Percentiles rank a stretch among this genome's conserved stretches.
phyloP scores from a whole-genome alignment of 2,888 invertebrate genomes.

The Drosophila atripex region DNA sequence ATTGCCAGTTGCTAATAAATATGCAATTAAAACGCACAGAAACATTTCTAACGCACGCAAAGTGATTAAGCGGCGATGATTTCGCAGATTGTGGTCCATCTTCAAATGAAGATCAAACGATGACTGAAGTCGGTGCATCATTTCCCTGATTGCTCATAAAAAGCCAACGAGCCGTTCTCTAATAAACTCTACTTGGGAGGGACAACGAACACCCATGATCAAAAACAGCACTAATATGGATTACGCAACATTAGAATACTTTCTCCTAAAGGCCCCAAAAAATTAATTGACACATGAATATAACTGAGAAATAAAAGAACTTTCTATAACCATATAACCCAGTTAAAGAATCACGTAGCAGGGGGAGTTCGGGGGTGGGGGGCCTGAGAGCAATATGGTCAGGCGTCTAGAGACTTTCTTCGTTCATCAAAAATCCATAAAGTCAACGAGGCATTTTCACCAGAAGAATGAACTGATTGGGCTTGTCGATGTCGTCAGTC shows the following conservation, averaged over 20 bases:
- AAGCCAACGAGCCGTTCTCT: conserved; percentile 32
- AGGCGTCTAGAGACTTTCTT: conserved; percentile 64
- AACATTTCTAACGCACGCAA: conserved; percentile 53
- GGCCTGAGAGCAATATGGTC: conserved; percentile 50
- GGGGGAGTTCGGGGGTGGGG: neutral
- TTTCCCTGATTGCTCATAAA: conserved; percentile 45
- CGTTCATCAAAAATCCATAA: conserved; percentile 71
- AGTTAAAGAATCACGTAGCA: conserved; percentile 53
- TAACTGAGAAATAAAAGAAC: conserved; percentile 47
- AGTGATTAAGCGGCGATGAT: conserved; percentile 48
- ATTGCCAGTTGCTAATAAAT: conserved; percentile 70
- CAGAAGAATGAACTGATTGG: conserved; percentile 52
- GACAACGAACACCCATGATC: conserved; percentile 21
- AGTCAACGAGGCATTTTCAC: conserved; percentile 62
- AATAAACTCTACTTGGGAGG: conserved; percentile 9
- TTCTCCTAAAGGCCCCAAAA: conserved; percentile 10
- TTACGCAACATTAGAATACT: conserved; percentile 17
- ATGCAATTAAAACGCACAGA: conserved; percentile 63
- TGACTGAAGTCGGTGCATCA: conserved; percentile 29
- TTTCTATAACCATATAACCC: conserved; percentile 67
- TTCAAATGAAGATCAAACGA: conserved; percentile 45
- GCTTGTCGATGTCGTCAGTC: neutral
- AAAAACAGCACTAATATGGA: neutral
- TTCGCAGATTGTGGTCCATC: conserved; percentile 15
- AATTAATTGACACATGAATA: conserved; percentile 18